These are phyloP conservation scores for Garrulus glandarius DNA, from an alignment of 2,797 vertebrate genomes.

Conservation along the genomic window DNA sequence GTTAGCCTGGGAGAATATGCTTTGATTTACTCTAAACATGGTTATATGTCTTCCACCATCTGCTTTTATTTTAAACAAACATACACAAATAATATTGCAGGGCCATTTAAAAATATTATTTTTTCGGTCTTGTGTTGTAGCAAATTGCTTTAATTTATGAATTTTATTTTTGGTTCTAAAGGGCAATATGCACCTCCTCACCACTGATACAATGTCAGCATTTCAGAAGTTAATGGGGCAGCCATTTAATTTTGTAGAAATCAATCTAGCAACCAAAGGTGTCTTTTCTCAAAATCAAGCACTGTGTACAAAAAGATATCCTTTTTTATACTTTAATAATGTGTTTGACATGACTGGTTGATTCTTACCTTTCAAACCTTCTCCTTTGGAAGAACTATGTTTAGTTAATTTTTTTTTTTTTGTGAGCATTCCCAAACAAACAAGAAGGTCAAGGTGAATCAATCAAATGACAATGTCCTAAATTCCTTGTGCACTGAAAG, in stretches of 20 bases:
- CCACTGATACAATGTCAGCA: not conserved
- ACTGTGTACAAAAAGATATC: not conserved
- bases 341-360: not conserved
- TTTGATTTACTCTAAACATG: not conserved
- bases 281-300: not conserved
- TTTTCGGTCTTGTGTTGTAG: not conserved
- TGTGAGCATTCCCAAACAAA: not conserved
- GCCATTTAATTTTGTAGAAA: not conserved
- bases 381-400: not conserved
- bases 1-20: not conserved
- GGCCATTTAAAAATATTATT: not conserved
- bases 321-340: not conserved
- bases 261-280: not conserved
- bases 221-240: not conserved
- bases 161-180: not conserved
- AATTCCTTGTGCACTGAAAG: not conserved
- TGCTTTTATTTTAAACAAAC: slow-evolving; percentile 8
- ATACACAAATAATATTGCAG: not conserved
- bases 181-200: not conserved
- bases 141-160: not conserved
- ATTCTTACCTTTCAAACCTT: not conserved
- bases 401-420: not conserved
- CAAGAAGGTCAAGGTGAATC: not conserved
- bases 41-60: not conserved
- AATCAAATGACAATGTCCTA: not conserved